Evolutionary conservation across 1,140 invertebrate species (phyloP), one percentile per base, ranked within the genome.

Genomic region (Mactra quadrangularis): DNA sequence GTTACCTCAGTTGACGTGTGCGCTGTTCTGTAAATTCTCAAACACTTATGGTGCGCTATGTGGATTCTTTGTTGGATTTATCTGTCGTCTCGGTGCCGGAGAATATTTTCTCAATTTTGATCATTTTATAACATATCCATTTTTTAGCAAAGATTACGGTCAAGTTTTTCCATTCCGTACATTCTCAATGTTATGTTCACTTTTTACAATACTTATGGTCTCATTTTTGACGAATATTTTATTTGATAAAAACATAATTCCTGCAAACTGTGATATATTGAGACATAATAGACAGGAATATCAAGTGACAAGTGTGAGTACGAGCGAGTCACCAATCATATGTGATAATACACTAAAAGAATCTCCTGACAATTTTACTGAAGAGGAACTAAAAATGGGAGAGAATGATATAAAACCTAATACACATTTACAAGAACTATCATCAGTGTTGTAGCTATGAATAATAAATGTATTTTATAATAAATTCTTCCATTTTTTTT

Each of bases 81-180:
- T 91, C 31, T 79, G 91, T 35, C 62, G 91, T 25, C n/a, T 92
- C 3, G 89, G 89, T 2, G 91, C 90, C n/a, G 91, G 91, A 25
- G 91, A 92, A 59, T 41, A 78, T 17, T 60, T 62, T 19, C 35
- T 92, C 0, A 57, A 83, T 13, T 72, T 92, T 17, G 86, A 87
- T 38, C 68, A 85, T 38, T 88, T 91, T 62, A 92, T 92, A 31
- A 50, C 71, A 25, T 92, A 90, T 82, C 90, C 90, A 22, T 87
- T 82, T 27, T 91, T 89, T 76, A 87, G 82, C 47, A 57, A 71
- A 7, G 75, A 74, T 3, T n/a, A 41, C 4, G 85, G 79, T 31
- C 91, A 92, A 76, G 52, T 87, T 29, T 92, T 92, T 81, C 90
- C 90, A 31, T 91, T 91, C 72, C 71, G 91, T 22, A 88, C 85